These are phyloP conservation scores for Natrix natrix DNA, from an alignment of 2,797 vertebrate genomes.

Conservation along the genomic window DNA sequence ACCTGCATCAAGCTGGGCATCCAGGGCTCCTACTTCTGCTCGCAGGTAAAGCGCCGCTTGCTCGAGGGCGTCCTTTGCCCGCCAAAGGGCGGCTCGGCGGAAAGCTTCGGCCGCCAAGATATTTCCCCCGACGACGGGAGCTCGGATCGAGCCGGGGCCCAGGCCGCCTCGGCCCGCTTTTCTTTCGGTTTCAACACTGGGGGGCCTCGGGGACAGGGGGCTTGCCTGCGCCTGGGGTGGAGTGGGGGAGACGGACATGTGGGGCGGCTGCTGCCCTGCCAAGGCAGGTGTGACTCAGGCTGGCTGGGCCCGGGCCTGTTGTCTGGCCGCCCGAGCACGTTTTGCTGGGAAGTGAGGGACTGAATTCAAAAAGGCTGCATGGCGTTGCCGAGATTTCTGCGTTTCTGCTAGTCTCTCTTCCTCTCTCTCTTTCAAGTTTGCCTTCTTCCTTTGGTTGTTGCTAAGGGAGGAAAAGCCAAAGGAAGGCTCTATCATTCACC, in stretches of 20 bases:
- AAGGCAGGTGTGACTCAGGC: neutral
- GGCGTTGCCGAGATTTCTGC: neutral
- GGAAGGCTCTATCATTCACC: neutral
- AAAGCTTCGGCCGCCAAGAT: neutral
- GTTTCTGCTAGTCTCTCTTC: neutral
- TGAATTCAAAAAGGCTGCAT: neutral
- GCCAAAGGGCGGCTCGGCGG: neutral
- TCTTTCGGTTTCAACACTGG: neutral
- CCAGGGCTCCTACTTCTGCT: constrained; percentile 97
- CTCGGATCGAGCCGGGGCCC: neutral
- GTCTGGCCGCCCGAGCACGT: neutral
- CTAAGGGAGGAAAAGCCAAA: neutral
- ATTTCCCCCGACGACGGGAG: neutral
- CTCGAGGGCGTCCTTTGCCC: no score
- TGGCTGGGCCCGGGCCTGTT: neutral
- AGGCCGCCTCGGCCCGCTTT: neutral
- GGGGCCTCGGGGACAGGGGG: neutral
- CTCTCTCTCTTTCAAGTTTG: neutral
- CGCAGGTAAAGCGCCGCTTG: constrained; percentile 78
- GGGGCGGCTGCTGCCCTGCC: neutral
- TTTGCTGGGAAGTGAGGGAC: neutral
- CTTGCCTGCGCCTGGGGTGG: neutral
- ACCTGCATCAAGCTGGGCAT: constrained; percentile 98
- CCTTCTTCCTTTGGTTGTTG: neutral
- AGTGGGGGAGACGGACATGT: neutral